phyloP scores from a whole-genome alignment of 2,797 vertebrate species.

The Spinus pinus region DNA sequence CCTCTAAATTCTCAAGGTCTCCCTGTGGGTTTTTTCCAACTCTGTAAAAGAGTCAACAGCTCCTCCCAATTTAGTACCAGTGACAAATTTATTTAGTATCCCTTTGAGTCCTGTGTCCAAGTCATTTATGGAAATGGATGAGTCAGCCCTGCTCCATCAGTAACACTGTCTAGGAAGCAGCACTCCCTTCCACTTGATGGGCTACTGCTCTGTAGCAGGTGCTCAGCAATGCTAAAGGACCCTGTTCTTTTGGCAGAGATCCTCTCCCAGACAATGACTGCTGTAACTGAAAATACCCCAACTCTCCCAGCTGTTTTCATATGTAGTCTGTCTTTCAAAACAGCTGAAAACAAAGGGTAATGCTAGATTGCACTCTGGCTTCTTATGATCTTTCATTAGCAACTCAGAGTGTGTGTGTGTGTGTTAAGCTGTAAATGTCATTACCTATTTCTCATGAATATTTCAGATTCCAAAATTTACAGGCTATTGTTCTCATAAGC shows the following conservation, averaged over 20 bases:
- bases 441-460: constrained; percentile 52
- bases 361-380: background rate
- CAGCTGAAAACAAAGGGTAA: background rate
- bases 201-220: background rate
- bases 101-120: background rate
- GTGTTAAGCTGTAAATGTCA: constrained; percentile 10
- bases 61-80: background rate
- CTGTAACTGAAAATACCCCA: background rate
- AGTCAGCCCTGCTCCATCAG: background rate
- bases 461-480: constrained; percentile 45
- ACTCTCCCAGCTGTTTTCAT: background rate
- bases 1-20: background rate
- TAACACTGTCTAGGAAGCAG: background rate
- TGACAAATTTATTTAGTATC: background rate
- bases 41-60: background rate
- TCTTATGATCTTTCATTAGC: constrained; percentile 1
- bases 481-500: constrained; percentile 41
- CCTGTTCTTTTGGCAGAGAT: background rate
- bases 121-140: background rate
- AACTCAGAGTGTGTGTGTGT: background rate
- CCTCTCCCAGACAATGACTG: background rate
- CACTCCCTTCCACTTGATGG: background rate
- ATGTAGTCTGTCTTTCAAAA: background rate
- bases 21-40: too few relatives aligned
- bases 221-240: background rate